Evolutionary conservation across 2,888 invertebrate genomes (phyloP), one percentile per base, ranked within the genome.

Genomic region (Rotaria macrura): DNA sequence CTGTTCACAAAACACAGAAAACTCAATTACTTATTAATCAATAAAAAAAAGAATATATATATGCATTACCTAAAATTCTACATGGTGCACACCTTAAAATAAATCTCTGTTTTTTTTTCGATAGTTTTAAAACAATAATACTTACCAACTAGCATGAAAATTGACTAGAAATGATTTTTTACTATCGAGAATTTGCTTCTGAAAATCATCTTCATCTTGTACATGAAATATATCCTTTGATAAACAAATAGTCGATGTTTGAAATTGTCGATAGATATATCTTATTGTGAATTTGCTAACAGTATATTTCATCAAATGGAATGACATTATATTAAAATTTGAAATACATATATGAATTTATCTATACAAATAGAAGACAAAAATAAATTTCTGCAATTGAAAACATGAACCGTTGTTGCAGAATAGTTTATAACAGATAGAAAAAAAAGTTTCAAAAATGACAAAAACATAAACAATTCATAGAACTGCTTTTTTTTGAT

Each of bases 31-130:
- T 14, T 65, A 1, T 2, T 34, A 3, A 65, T 7, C 29, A 12
- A 29, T n/a, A 29, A 34, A n/a, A n/a, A n/a, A n/a, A n/a, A n/a
- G n/a, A n/a, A n/a, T n/a, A n/a, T n/a, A n/a, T 17, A 23, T 17
- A 9, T 34, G 0, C 0, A 34, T 34, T 65, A 65, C 65, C 65
- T 25, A 98, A 91, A 89, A 95, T 93, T 89, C 95, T 95, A 91
- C 97, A 98, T 2, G 97, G 97, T 89, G 96, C 96, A 91, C 97
- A 98, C 97, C 97, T 97, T 87, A 97, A 97, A 84, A 65, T 14
- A 25, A 23, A 43, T 23, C 17, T n/a, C 12, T 79, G 7, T n/a
- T 40, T 10, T 25, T 43, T 0, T 43, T 40, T 43, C 12, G 25
- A 43, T 6, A 17, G 14, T 25, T 1, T 12, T 3, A 79, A n/a